phyloP scores from a whole-genome alignment of 2,113 vertebrate genomes.

The Sialia sialis region DNA sequence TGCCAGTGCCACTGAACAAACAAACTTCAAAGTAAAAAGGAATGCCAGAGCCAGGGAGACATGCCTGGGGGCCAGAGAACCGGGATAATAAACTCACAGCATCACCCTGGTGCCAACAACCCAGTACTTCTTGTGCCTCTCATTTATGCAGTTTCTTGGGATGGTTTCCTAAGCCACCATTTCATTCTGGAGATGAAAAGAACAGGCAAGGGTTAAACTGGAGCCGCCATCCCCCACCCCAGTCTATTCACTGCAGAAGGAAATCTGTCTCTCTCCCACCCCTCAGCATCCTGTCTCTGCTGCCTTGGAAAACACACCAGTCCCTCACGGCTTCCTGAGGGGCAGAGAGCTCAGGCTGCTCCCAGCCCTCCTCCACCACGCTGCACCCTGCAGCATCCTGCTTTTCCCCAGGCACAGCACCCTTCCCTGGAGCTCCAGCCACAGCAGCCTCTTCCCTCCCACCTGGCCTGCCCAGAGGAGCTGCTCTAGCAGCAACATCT shows the following conservation, averaged over 20 bases:
- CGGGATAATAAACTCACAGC: neutral
- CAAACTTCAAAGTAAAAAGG: conserved; percentile 31
- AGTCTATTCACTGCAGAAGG: conserved; percentile 50
- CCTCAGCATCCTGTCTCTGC: conserved; percentile 58
- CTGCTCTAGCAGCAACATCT: neutral
- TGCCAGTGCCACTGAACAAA: conserved; percentile 27
- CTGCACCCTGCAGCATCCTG: neutral
- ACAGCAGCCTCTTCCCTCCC: neutral
- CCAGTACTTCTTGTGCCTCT: neutral
- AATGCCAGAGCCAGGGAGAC: neutral
- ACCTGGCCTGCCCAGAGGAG: neutral
- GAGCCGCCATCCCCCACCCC: neutral
- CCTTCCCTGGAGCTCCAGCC: neutral
- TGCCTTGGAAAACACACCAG: conserved; percentile 44
- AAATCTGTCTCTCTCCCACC: conserved; percentile 56
- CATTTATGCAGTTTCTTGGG: neutral
- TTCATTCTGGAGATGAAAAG: neutral
- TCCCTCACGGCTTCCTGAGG: conserved; percentile 39
- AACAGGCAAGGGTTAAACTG: conserved; percentile 23
- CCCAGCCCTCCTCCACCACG: neutral
- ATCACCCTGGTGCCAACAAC: neutral
- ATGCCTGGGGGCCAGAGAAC: neutral
- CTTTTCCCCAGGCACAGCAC: neutral
- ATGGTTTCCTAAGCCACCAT: neutral
- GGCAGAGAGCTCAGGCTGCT: conserved; percentile 8